Conservation (phyloP, 64 coral and sea anemone species). For the Stichodactyla helianthus region DNA sequence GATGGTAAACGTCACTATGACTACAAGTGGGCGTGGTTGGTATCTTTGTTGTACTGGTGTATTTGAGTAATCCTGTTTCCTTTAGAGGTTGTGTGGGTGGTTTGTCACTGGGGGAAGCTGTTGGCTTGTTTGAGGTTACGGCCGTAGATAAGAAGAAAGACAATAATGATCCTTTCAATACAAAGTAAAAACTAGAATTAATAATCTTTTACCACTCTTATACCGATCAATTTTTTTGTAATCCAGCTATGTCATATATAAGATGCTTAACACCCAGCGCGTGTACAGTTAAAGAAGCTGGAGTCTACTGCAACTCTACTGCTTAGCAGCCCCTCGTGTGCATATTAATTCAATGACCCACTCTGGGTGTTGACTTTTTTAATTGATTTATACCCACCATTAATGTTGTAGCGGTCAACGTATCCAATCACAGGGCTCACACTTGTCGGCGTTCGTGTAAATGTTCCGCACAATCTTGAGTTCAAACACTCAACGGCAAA, state of each 20-base stretch:
- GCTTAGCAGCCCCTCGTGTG: no score
- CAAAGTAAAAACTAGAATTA: not conserved
- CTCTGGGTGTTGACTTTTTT: no score
- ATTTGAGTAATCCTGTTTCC: not conserved
- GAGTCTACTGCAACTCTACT: no score
- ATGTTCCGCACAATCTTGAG: conserved; percentile 49
- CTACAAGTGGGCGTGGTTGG: conserved; percentile 41
- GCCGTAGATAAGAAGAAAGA: not conserved
- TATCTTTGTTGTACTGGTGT: not conserved
- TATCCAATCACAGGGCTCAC: conserved; percentile 83
- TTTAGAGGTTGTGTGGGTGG: not conserved
- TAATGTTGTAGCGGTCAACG: conserved; percentile 43
- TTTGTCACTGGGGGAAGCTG: not conserved
- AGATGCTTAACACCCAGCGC: no score
- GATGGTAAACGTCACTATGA: conserved; percentile 66
- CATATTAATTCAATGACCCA: no score
- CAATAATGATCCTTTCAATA: not conserved
- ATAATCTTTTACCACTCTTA: not conserved
- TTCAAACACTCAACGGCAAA: conserved; percentile 64
- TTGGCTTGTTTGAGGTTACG: not conserved
- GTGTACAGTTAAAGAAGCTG: no score
- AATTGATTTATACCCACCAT: conserved; percentile 32
- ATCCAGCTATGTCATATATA: no score
- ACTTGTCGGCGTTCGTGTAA: conserved; percentile 30
- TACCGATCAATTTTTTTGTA: no score